phyloP scores from a whole-genome alignment of 2,797 vertebrate genomes.

The Rhinophrynus dorsalis region DNA sequence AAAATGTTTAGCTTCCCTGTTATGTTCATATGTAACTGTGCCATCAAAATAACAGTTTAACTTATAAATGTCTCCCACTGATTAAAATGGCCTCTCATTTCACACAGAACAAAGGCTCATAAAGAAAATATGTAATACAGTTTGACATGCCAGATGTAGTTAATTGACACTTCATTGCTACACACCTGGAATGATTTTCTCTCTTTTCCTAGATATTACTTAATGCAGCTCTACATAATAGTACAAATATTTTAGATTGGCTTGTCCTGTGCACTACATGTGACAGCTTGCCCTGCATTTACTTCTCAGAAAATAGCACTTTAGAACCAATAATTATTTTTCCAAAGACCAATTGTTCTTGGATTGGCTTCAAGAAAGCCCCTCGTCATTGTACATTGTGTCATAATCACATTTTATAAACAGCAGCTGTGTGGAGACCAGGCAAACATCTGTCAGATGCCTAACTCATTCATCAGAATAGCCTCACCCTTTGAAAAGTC shows the following conservation, averaged over 20 bases:
- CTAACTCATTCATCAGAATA: neutral
- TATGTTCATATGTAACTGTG: no score
- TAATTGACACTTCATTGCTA: no score
- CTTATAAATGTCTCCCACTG: no score
- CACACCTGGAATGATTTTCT: neutral
- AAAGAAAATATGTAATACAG: no score
- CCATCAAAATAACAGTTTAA: no score
- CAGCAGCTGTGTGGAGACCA: conserved; percentile 23
- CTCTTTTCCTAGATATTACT: neutral
- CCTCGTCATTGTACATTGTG: neutral
- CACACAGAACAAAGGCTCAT: no score
- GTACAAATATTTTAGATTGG: neutral
- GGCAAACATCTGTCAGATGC: conserved; percentile 27
- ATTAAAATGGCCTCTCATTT: no score
- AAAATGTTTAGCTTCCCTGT: no score
- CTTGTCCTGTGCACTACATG: neutral
- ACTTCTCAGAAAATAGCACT: conserved; percentile 15
- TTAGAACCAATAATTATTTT: conserved; percentile 21
- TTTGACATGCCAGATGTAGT: no score
- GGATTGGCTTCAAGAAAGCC: conserved; percentile 7
- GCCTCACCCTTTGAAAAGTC: neutral
- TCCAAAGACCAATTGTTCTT: conserved; percentile 29
- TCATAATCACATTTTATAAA: neutral
- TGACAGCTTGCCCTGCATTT: conserved; percentile 4
- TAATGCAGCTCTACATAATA: neutral